These are phyloP conservation scores for Drosophila anomelani DNA, from an alignment of 2,888 invertebrate species.

Conservation along the genomic window DNA sequence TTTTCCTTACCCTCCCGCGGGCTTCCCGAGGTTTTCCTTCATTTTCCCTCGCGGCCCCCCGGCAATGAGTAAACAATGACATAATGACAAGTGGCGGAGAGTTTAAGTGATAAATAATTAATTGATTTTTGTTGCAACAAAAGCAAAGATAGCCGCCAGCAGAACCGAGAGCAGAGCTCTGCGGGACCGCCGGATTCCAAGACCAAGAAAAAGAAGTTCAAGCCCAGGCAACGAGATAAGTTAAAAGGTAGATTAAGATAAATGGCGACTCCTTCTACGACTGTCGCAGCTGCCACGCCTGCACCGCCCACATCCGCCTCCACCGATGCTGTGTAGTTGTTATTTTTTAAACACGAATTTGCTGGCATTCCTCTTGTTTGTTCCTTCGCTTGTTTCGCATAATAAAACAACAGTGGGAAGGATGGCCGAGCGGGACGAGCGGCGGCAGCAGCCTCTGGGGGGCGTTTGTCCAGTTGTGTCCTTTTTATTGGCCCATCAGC, in stretches of 20 bases:
- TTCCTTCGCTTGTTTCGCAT: slow-evolving; percentile 76
- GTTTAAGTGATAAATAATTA: slow-evolving; percentile 84
- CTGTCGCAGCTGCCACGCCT: slow-evolving; percentile 51
- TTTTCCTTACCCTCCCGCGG: not conserved
- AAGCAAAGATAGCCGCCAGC: slow-evolving; percentile 45
- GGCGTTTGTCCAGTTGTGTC: slow-evolving; percentile 77
- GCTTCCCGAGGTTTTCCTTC: not conserved
- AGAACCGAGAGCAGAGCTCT: slow-evolving; percentile 7
- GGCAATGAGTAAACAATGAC: slow-evolving; percentile 84
- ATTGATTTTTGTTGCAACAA: slow-evolving; percentile 83
- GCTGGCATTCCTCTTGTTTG: slow-evolving; percentile 68
- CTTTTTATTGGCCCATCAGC: slow-evolving; percentile 72
- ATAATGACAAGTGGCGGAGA: slow-evolving; percentile 84
- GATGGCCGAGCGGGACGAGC: slow-evolving; percentile 7
- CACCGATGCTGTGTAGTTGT: slow-evolving; percentile 33
- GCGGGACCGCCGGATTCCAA: slow-evolving; percentile 10
- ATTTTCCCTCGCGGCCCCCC: slow-evolving; percentile 44
- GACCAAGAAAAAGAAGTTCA: slow-evolving; percentile 58
- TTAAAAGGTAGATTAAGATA: slow-evolving; percentile 82
- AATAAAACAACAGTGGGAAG: slow-evolving; percentile 68
- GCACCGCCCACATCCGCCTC: slow-evolving; percentile 15
- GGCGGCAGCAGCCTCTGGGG: slow-evolving; percentile 59
- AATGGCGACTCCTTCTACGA: slow-evolving; percentile 72
- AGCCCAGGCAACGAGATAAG: slow-evolving; percentile 76
- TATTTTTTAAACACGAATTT: slow-evolving; percentile 78